Evolutionary conservation across 2,797 vertebrate species (phyloP), one percentile per base, ranked within the genome.

Genomic region (Brachyrhaphis roseni): DNA sequence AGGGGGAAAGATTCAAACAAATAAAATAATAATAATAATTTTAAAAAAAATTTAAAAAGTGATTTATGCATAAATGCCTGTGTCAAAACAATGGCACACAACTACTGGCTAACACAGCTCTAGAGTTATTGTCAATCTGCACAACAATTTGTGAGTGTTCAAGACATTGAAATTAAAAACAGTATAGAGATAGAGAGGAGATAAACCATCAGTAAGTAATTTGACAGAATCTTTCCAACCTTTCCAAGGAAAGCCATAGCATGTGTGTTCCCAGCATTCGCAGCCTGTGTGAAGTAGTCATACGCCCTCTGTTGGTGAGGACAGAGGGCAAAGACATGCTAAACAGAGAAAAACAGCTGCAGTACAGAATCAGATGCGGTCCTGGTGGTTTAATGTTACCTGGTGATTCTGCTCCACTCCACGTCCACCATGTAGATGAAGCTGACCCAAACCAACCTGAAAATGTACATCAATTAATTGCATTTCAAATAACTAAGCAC

Each of bases 231-330:
- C 26, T 76, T 64, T 57, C 83, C 77, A 93, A 99, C 98, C 97
- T 99, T 99, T 90, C 98, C 98, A 31, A 99, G 96, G 90, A 99
- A 99, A 76, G 98, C 98, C 98, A 99, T 98, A 0, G 98, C 98
- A 31, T 99, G 98, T 0, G 97, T 98, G 84, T 99, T 99, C 43
- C 98, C 98, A 86, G 98, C 98, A 90, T 98, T 98, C 2, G 98
- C 98, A 82, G 98, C 98, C 95, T 99, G 97, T 84, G 94, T 98
- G 93, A 99, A 99, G 94, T 99, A 99, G 87, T 99, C 98, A 88
- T 98, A 99, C 0, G 98, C 98, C 94, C 98, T 96, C 98, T 99
- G 92, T 81, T 89, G 87, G 80, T 46, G 28, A 84, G 23, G 10
- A 46, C 45, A 46, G 45, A 87, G 79, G 31, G 43, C 11, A 79